phyloP scores from a whole-genome alignment of 2,797 vertebrate genomes.

The Cynodonichthys magdalenae region DNA sequence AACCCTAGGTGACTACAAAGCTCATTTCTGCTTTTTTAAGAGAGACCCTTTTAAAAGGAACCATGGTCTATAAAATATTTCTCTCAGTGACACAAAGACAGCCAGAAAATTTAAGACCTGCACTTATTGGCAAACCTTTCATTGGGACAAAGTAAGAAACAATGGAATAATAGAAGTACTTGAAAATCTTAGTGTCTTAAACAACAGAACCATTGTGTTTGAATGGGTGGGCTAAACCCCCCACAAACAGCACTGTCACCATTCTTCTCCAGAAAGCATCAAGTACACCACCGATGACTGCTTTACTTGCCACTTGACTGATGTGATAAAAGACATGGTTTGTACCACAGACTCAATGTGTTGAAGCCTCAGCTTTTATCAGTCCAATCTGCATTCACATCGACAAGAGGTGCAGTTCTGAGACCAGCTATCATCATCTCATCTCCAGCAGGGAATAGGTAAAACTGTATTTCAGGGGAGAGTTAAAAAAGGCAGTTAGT shows the following conservation, averaged over 20 bases:
- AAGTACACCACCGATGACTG: not conserved
- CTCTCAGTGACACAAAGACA: conserved; percentile 38
- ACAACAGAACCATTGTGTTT: conserved; percentile 61
- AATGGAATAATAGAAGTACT: conserved; percentile 65
- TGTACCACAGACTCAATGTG: conserved; percentile 3
- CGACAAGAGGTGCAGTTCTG: conserved; percentile 27
- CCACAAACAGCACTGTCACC: conserved; percentile 41
- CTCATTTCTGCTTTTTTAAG: not conserved
- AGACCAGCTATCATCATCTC: conserved; percentile 29
- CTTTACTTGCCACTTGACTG: conserved; percentile 31
- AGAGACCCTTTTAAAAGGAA: not conserved
- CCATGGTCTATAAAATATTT: conserved; percentile 14
- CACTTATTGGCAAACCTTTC: conserved; percentile 65
- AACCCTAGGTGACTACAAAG: not conserved
- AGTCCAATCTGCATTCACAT: conserved; percentile 36
- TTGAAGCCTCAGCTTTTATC: conserved; percentile 17
- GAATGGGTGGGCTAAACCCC: conserved; percentile 30
- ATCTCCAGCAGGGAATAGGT: conserved; percentile 53
- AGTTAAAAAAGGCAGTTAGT: conserved; percentile 38
- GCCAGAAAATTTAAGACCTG: conserved; percentile 55
- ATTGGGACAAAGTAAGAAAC: conserved; percentile 55
- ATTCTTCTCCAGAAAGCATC: conserved; percentile 32
- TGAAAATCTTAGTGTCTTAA: conserved; percentile 65
- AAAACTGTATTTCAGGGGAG: conserved; percentile 30
- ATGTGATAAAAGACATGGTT: conserved; percentile 32